Evolutionary conservation across 2,113 vertebrate species (phyloP).

Genomic region (Plectropomus leopardus): DNA sequence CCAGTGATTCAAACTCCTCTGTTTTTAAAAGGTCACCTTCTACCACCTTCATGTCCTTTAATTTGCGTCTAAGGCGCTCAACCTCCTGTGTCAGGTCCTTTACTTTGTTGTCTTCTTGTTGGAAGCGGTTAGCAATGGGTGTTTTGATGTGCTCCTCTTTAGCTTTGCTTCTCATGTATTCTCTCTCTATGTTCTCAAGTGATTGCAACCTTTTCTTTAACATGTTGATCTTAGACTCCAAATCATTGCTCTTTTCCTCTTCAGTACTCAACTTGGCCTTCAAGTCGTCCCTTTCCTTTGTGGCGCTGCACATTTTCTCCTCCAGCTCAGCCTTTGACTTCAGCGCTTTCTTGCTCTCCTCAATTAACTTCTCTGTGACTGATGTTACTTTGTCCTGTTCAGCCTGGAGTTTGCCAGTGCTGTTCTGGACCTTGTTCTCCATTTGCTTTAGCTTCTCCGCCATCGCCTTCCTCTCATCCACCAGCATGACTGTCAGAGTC

Average conservation of each 20-base stretch:
- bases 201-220: constrained; percentile 94
- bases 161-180: constrained; percentile 90
- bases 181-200: constrained; percentile 91
- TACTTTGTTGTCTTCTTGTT: constrained; percentile 97
- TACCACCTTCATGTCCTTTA: constrained; percentile 94
- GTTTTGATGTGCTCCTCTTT: constrained; percentile 90
- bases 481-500: constrained; percentile 96
- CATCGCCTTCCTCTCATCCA: constrained; percentile 95
- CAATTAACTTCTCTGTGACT: constrained; percentile 95
- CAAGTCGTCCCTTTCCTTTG: constrained; percentile 93
- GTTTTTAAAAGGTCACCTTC: constrained; percentile 95
- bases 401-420: constrained; percentile 91
- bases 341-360: constrained; percentile 95
- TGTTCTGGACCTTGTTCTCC: constrained; percentile 93
- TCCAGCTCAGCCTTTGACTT: constrained; percentile 95
- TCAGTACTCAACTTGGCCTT: constrained; percentile 91
- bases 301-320: constrained; percentile 90
- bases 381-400: constrained; percentile 95
- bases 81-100: constrained; percentile 96
- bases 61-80: constrained; percentile 90
- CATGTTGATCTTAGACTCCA: constrained; percentile 92
- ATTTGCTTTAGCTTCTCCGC: constrained; percentile 94
- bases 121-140: constrained; percentile 84
- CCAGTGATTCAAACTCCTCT: constrained; percentile 92
- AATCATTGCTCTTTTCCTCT: constrained; percentile 92